Conservation (phyloP, 2,113 vertebrate species). For the Parotia lawesii region DNA sequence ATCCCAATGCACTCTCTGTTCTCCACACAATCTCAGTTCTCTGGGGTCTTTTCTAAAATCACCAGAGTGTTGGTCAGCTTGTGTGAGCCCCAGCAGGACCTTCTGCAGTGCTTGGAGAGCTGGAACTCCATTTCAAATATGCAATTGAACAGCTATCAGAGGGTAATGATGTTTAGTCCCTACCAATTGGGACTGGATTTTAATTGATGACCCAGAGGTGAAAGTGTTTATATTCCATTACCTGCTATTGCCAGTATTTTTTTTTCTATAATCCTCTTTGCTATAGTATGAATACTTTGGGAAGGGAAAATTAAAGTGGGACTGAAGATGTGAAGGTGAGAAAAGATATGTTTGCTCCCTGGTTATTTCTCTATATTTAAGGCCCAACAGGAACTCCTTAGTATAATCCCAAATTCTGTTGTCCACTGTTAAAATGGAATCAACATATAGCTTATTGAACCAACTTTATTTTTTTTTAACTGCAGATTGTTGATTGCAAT, state of each 20-base stretch:
- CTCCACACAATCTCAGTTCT: not conserved
- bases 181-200: slow-evolving; percentile 46
- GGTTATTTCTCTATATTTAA: not conserved
- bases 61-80: not conserved
- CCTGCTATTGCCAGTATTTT: not conserved
- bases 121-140: not conserved
- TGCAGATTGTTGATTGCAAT: not conserved
- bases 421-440: not conserved
- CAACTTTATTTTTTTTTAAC: not conserved
- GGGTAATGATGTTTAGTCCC: slow-evolving; percentile 39
- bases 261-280: not conserved
- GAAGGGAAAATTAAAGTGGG: not conserved
- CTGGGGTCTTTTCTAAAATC: not conserved
- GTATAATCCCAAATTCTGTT: not conserved
- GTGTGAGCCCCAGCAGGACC: not conserved
- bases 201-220: slow-evolving; percentile 54
- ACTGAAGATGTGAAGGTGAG: not conserved
- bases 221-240: slow-evolving; percentile 47
- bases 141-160: not conserved
- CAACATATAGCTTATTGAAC: not conserved
- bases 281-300: not conserved
- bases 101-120: not conserved
- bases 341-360: not conserved
- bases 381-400: not conserved
- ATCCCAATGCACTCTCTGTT: not conserved